Percentiles rank a stretch among this genome's conserved stretches.
These are phyloP conservation scores for Trichogramma pretiosum DNA, from an alignment of 1,140 invertebrate genomes.

Conservation along the genomic window DNA sequence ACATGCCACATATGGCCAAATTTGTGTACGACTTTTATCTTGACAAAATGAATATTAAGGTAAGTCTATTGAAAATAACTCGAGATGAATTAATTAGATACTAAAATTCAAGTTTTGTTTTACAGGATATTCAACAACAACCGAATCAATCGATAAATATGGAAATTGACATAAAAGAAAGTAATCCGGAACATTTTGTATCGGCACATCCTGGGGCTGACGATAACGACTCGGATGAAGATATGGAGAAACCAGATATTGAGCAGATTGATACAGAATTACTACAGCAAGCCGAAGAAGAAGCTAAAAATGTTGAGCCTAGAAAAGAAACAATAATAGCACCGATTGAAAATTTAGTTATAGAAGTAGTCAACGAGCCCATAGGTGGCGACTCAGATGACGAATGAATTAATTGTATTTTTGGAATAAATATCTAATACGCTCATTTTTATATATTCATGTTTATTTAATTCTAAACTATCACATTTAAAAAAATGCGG, in stretches of 20 bases:
- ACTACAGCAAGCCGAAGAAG: not conserved
- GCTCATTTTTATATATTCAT: constrained; percentile 2
- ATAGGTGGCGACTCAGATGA: not conserved
- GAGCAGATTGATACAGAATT: not conserved
- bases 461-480: constrained; percentile 20
- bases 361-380: constrained; percentile 21
- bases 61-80: constrained; percentile 25
- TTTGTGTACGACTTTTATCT: constrained; percentile 89
- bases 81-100: not conserved
- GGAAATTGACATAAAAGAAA: constrained; percentile 32
- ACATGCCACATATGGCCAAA: constrained; percentile 89
- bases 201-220: constrained; percentile 52
- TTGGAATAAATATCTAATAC: not conserved
- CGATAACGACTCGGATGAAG: constrained; percentile 46
- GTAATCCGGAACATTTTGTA: constrained; percentile 35
- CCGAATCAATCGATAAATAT: constrained; percentile 42
- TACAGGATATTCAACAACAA: constrained; percentile 38
- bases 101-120: constrained; percentile 11
- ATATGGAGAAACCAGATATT: constrained; percentile 22
- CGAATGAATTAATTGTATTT: not conserved
- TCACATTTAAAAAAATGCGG: constrained; percentile 22
- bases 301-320: constrained; percentile 4
- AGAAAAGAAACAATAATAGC: constrained; percentile 16
- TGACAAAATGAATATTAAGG: constrained; percentile 62
- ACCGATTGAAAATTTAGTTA: constrained; percentile 35